A percentile compares a stretch with the other conserved stretches of the same genome.
These are phyloP conservation scores for Allobates femoralis DNA, from an alignment of 2,797 vertebrate genomes.

Conservation along the genomic window DNA sequence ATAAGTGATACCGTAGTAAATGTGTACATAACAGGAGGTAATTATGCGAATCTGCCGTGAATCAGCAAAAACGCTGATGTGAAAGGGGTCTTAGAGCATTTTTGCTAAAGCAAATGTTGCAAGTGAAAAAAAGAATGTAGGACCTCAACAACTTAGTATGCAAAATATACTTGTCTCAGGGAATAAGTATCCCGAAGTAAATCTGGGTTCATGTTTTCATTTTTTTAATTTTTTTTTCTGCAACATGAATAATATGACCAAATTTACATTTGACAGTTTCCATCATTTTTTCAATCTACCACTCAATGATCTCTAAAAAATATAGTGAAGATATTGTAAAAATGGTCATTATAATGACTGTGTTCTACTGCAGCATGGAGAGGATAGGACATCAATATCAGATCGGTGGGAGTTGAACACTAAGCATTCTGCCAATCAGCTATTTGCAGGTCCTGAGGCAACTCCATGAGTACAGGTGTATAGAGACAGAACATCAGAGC, in stretches of 20 bases:
- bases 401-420: too few relatives aligned
- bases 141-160: too few relatives aligned
- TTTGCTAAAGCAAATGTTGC: not conserved
- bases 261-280: not conserved
- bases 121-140: not conserved
- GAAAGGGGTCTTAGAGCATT: not conserved
- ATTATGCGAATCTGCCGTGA: too few relatives aligned
- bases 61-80: too few relatives aligned
- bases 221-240: not conserved
- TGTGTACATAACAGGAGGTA: too few relatives aligned
- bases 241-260: not conserved
- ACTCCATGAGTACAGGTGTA: too few relatives aligned
- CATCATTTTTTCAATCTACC: not conserved
- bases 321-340: not conserved
- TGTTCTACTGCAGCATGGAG: not conserved
- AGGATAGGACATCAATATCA: too few relatives aligned
- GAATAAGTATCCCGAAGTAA: not conserved
- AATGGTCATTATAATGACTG: not conserved
- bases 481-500: too few relatives aligned
- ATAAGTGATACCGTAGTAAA: not conserved
- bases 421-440: too few relatives aligned
- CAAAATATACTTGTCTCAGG: too few relatives aligned
- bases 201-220: not conserved
- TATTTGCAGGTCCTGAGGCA: too few relatives aligned
- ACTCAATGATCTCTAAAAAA: not conserved